phyloP scores from a whole-genome alignment of 2,888 invertebrate species.

The Callyntrura sp. region DNA sequence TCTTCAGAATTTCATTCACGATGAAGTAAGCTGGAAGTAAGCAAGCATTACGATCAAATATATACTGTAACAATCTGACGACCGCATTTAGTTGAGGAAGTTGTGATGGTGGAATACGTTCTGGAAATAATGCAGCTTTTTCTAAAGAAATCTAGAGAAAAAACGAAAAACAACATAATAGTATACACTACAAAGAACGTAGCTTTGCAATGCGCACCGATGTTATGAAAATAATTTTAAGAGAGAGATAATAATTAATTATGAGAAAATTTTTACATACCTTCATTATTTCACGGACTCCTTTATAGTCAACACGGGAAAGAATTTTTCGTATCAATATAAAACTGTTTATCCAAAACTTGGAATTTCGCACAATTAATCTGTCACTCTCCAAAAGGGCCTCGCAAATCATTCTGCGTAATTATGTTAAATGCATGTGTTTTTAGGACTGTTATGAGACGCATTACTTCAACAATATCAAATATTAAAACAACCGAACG shows the following conservation, averaged over 20 bases:
- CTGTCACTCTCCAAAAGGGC: slow-evolving; percentile 93
- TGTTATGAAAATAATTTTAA: neutral
- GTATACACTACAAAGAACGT: too few relatives aligned
- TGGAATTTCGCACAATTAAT: slow-evolving; percentile 91
- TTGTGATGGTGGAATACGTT: slow-evolving; percentile 91
- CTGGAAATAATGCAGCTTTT: slow-evolving; percentile 93
- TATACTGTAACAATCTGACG: slow-evolving; percentile 93
- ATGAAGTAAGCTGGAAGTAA: slow-evolving; percentile 97
- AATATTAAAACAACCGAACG: too few relatives aligned
- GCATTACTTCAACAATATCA: too few relatives aligned
- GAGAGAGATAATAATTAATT: neutral
- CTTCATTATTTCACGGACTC: slow-evolving; percentile 96
- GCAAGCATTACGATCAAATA: slow-evolving; percentile 96
- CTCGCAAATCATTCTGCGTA: slow-evolving; percentile 92
- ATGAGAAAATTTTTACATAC: slow-evolving; percentile 85
- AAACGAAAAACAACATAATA: slow-evolving; percentile 13
- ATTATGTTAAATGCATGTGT: neutral
- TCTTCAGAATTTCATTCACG: slow-evolving; percentile 97
- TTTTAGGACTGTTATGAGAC: too few relatives aligned
- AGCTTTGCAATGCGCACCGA: too few relatives aligned
- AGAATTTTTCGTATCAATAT: slow-evolving; percentile 93
- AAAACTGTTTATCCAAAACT: slow-evolving; percentile 97
- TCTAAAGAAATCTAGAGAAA: slow-evolving; percentile 91
- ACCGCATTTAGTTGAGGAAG: slow-evolving; percentile 93
- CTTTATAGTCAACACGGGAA: slow-evolving; percentile 97